Base-by-base conservation (phyloP, 92 coral and sea anemone genomes). In the Zoanthus sansibaricus region DNA sequence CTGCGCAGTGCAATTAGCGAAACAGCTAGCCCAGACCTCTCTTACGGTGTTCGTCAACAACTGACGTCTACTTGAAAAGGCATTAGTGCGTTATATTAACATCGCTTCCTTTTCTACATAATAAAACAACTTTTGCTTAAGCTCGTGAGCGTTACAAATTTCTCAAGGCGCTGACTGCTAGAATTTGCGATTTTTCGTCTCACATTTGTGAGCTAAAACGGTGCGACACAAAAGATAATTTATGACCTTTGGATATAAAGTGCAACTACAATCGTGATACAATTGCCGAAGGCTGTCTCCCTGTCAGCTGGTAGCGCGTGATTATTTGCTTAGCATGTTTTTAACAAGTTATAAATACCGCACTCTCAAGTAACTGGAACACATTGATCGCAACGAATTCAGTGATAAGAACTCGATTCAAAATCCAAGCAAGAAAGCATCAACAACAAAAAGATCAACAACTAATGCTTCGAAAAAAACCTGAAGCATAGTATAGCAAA, bases 331-430 rank as follows among this genome's bases (percentile, higher is more conserved):
- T 45, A 44, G 75, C 74, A 79, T 79, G 73, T 64, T 10, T 69
- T 79, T 44, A 51, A 47, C 56, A 67, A 71, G 75, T 46, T 67
- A 80, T 80, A 80, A 47, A 78, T 78, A 78, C 55, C 14, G 9
- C 3, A 9, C 46, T 62, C 64, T 45, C 74, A 80, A 80, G 64
- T 64, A 37, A 80, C 20, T 64, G 59, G 51, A 46, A 44, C 58
- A 80, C 20, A 64, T 17, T 74, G 18, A 54, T 80, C 74, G 70
- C 45, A 68, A 45, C 85, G 6, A 32, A 44, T 37, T 20, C 46
- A 17, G 67, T 13, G 45, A 10, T 52, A 32, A 15, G 74, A 30
- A 9, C 69, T 6, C 20, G 9, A 17, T 1, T 46, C 56, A 74
- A 48, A 74, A 46, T 4, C 58, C 47, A n/a, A 74, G 78, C 33